Percentiles rank a stretch among this genome's conserved stretches.
Evolutionary conservation across 2,113 vertebrate genomes (phyloP).

Genomic region (Dromiciops gliroides): DNA sequence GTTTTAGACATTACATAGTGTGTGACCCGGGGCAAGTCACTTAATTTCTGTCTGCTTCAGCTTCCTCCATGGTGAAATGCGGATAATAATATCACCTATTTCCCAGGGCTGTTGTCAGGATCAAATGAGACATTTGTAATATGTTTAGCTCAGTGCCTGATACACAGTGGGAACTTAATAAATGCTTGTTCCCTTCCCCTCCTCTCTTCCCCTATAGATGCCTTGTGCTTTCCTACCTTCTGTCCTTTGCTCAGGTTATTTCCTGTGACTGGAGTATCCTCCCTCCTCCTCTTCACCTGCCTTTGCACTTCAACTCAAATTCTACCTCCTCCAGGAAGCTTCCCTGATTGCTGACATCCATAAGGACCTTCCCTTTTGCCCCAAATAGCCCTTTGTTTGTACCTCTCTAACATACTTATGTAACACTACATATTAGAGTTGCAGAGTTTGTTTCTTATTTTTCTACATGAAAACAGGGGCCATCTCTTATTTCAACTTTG

Average conservation of each 20-base stretch:
- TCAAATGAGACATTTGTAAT: background rate
- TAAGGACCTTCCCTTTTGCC: background rate
- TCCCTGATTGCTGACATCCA: background rate
- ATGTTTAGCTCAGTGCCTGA: background rate
- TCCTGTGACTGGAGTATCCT: no score
- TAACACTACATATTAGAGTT: no score
- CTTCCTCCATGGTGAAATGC: background rate
- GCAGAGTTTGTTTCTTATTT: background rate
- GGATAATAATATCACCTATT: background rate
- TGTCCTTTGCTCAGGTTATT: background rate
- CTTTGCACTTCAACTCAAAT: background rate
- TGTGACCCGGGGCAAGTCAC: background rate
- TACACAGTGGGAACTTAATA: no score
- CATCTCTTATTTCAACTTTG: background rate
- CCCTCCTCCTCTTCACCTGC: background rate
- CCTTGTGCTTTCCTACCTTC: background rate
- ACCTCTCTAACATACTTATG: background rate
- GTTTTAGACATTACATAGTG: background rate
- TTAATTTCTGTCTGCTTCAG: no score
- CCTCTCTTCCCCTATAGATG: background rate
- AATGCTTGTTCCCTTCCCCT: background rate
- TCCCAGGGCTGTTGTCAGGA: background rate
- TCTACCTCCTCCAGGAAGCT: background rate
- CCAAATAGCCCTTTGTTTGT: background rate
- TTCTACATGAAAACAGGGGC: background rate